These are phyloP conservation scores for Melanotaenia parkinsoni DNA, from an alignment of 2,797 vertebrate species.

Conservation along the genomic window DNA sequence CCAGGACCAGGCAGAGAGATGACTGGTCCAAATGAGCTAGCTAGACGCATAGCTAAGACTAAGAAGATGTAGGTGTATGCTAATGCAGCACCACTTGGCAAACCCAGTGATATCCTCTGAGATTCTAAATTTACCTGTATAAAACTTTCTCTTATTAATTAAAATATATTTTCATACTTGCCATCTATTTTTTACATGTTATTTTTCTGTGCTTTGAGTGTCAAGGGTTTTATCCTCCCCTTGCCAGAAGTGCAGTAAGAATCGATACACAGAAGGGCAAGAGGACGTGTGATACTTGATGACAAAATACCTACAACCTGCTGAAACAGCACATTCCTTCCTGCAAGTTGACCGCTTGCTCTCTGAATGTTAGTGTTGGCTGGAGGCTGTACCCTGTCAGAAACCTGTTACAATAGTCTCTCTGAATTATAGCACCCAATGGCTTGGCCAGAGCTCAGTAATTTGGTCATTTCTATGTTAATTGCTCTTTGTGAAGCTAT, in stretches of 20 bases:
- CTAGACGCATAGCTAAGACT: constrained; percentile 39
- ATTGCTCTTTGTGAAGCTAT: constrained; percentile 68
- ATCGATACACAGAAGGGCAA: constrained; percentile 74
- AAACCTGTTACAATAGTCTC: constrained; percentile 57
- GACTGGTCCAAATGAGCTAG: constrained; percentile 40
- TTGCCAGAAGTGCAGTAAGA: constrained; percentile 54
- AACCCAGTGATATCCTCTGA: neutral
- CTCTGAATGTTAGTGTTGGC: constrained; percentile 66
- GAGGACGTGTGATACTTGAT: constrained; percentile 70
- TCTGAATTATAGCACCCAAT: constrained; percentile 73
- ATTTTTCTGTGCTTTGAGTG: constrained; percentile 31
- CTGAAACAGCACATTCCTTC: constrained; percentile 77
- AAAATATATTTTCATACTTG: neutral
- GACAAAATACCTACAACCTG: constrained; percentile 74
- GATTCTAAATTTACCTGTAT: neutral
- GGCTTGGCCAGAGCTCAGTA: constrained; percentile 59
- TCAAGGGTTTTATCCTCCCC: constrained; percentile 54
- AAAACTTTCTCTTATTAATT: neutral
- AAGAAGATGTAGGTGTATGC: constrained; percentile 19
- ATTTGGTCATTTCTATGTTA: constrained; percentile 84
- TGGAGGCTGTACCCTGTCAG: constrained; percentile 53
- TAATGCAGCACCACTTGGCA: constrained; percentile 22
- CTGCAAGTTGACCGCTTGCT: constrained; percentile 64
- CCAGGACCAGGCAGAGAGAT: constrained; percentile 21
- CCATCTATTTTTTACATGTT: constrained; percentile 6